phyloP scores from a whole-genome alignment of 2,113 vertebrate species.

The Corythornis vintsioides region DNA sequence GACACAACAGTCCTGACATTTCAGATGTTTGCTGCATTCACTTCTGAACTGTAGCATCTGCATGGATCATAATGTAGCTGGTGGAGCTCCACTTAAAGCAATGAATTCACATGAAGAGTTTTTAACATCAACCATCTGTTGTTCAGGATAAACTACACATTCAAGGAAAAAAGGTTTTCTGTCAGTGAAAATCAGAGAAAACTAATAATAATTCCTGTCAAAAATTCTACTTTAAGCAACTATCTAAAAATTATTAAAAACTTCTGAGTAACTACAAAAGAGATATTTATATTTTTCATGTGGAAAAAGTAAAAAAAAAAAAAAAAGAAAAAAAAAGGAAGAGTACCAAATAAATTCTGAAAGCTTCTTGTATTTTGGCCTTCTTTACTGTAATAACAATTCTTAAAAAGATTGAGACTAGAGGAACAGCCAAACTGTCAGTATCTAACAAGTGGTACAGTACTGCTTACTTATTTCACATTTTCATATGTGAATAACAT shows the following conservation, averaged over 20 bases:
- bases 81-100: not conserved
- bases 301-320: not conserved
- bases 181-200: not conserved
- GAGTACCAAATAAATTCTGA: not conserved
- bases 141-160: not conserved
- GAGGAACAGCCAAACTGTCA: not conserved
- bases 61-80: not conserved
- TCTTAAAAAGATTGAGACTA: not conserved
- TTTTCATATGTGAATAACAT: not conserved
- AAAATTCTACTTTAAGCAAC: not conserved
- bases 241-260: not conserved
- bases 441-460: not conserved
- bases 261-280: not conserved
- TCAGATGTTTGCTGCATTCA: not conserved
- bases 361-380: not conserved
- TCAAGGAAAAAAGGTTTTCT: not conserved
- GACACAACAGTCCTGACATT: not conserved
- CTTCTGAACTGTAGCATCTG: not conserved
- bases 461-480: not conserved
- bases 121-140: not conserved
- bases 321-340: not conserved
- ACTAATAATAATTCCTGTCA: not conserved
- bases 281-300: not conserved
- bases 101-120: not conserved
- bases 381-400: not conserved